phyloP scores from a whole-genome alignment of 2,888 invertebrate genomes.

The Hydrotaea cyrtoneurina region DNA sequence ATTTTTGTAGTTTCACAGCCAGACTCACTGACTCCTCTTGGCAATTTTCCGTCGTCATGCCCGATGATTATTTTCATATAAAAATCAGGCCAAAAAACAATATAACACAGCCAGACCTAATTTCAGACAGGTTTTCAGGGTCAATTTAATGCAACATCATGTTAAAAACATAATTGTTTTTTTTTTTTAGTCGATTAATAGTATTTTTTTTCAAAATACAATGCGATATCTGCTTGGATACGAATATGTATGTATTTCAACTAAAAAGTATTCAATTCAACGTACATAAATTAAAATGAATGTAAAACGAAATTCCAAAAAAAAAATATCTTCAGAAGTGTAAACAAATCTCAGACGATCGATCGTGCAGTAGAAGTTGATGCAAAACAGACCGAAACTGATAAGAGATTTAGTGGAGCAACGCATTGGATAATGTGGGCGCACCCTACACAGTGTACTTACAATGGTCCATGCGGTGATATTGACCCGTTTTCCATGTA shows the following conservation, averaged over 20 bases:
- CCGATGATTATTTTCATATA: too few relatives aligned
- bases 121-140: slow-evolving; percentile 59
- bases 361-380: slow-evolving; percentile 12
- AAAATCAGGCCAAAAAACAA: not conserved
- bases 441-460: not conserved
- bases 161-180: slow-evolving; percentile 10
- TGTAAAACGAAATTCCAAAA: not conserved
- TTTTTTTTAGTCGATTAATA: not conserved
- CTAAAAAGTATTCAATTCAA: slow-evolving; percentile 27
- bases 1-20: not conserved
- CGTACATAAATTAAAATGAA: slow-evolving; percentile 31
- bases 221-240: not conserved
- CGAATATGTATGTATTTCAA: not conserved
- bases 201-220: not conserved
- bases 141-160: slow-evolving; percentile 32
- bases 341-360: slow-evolving; percentile 31
- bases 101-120: slow-evolving; percentile 11
- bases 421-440: not conserved
- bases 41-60: not conserved
- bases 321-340: slow-evolving; percentile 15
- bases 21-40: slow-evolving; percentile 11
- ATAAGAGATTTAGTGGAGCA: slow-evolving; percentile 32
- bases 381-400: slow-evolving; percentile 25
- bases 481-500: too few relatives aligned
- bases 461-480: too few relatives aligned